Conservation (phyloP, 2,888 invertebrate genomes). For the Pogonocherus hispidulus region DNA sequence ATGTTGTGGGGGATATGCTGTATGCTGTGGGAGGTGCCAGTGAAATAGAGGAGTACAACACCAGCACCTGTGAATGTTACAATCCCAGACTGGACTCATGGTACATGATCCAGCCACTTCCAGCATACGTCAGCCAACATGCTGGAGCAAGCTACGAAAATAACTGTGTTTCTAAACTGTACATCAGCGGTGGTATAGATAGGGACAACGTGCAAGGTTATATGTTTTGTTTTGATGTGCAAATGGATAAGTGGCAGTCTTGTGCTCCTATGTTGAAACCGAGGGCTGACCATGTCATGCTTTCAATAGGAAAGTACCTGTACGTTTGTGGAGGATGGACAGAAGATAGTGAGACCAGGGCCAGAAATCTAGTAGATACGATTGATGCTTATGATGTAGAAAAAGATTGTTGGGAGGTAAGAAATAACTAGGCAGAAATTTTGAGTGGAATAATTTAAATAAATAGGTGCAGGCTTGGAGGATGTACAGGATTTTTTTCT, state of each 20-base stretch:
- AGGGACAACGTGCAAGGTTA: constrained; percentile 67
- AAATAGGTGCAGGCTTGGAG: no score
- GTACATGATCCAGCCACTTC: constrained; percentile 72
- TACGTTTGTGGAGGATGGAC: constrained; percentile 79
- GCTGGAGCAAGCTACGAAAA: constrained; percentile 69
- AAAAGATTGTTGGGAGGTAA: constrained; percentile 72
- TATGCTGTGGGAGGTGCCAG: constrained; percentile 78
- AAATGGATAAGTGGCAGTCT: constrained; percentile 71
- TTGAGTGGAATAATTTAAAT: no score
- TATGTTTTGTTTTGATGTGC: constrained; percentile 71
- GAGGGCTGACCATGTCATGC: constrained; percentile 77
- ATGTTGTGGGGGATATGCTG: constrained; percentile 71
- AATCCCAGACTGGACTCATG: constrained; percentile 73
- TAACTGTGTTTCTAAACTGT: constrained; percentile 65
- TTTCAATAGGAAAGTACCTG: constrained; percentile 72
- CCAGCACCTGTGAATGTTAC: constrained; percentile 73
- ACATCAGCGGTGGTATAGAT: constrained; percentile 73
- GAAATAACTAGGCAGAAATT: no score
- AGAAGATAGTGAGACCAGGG: constrained; percentile 70
- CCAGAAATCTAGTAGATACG: constrained; percentile 69
- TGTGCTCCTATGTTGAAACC: constrained; percentile 73
- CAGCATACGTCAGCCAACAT: constrained; percentile 74
- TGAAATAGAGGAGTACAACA: constrained; percentile 71
- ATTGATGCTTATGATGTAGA: constrained; percentile 77
- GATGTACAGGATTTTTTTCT: no score